Conservation (phyloP, 2,113 vertebrate species). For the Anas platyrhynchos region DNA sequence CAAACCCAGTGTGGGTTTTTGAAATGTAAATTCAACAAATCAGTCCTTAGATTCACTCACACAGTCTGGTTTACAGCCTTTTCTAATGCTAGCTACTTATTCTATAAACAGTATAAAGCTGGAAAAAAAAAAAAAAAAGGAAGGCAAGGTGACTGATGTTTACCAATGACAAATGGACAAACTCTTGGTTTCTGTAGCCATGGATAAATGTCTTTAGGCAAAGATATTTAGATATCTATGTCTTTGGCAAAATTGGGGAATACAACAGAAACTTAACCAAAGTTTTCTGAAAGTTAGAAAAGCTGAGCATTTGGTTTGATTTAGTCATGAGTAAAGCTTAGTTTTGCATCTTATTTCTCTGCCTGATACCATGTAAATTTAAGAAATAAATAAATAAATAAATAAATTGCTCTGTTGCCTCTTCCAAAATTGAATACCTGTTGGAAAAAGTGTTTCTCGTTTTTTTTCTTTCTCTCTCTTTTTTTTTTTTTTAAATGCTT, state of each 20-base stretch:
- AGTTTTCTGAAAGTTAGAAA: not conserved
- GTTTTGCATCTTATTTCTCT: not conserved
- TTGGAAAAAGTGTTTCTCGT: not conserved
- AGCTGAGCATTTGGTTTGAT: not conserved
- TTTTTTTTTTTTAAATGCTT: not conserved
- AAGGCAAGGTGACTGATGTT: not conserved
- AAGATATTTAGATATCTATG: not conserved
- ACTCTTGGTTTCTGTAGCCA: not conserved
- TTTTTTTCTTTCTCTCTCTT: not conserved
- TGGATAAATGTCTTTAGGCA: not conserved
- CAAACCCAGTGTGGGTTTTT: not conserved
- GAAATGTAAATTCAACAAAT: conserved; percentile 23
- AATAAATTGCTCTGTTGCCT: not conserved
- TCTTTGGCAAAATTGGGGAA: not conserved
- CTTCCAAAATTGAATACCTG: not conserved
- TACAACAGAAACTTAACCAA: not conserved
- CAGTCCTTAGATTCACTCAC: not conserved
- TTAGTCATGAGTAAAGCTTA: not conserved
- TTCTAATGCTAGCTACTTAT: not conserved
- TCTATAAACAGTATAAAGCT: not conserved
- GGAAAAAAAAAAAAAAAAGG: not conserved
- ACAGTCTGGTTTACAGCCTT: not conserved
- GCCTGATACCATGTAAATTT: not conserved
- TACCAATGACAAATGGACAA: not conserved
- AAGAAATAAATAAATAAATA: not conserved